Evolutionary conservation across 2,113 vertebrate genomes (phyloP), one percentile per base, ranked within the genome.

Genomic region (Salvelinus sp.): DNA sequence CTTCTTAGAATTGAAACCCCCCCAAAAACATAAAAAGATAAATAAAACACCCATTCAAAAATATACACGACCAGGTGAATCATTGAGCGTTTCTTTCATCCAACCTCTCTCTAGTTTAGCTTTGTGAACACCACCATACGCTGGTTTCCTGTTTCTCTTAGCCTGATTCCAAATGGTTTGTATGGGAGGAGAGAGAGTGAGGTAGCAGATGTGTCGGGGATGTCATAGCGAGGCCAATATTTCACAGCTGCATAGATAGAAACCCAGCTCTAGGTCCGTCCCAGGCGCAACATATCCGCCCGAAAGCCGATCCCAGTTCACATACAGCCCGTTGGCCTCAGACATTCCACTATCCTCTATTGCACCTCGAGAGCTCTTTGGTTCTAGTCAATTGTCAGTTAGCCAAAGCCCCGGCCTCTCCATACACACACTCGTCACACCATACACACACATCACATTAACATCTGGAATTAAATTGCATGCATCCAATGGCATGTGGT

Each of bases 401-500:
- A 22, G 76, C 77, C 83, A 80, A 83, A 79, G 70, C 67, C 25
- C 74, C 68, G 64, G 78, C 73, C 76, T 63, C 75, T 68, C 47
- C 38, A 69, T 73, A 73, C 76, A 30, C 77, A 48, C 78, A 76
- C 77, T 76, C 73, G 69, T 76, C 73, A 72, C 12, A 47, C 48
- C 48, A 50, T 68, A 80, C 76, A 70, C 73, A 82, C 84, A 83
- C 78, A 81, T 67, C 20, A 71, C 73, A 82, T 76, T 82, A 58
- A 91, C 91, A 91, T 91, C 91, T 92, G 92, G 87, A 86, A 83
- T 88, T 68, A 83, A 78, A 84, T 76, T 70, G 78, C 82, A 90
- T 82, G 78, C 72, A 60, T 81, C 78, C 85, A 83, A 80, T 76
- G 13, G 74, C 84, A 87, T 85, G 82, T 89, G 89, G 82, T 86